These are phyloP conservation scores for Montipora efflorescens DNA, from an alignment of 64 coral and sea anemone species.

Conservation along the genomic window DNA sequence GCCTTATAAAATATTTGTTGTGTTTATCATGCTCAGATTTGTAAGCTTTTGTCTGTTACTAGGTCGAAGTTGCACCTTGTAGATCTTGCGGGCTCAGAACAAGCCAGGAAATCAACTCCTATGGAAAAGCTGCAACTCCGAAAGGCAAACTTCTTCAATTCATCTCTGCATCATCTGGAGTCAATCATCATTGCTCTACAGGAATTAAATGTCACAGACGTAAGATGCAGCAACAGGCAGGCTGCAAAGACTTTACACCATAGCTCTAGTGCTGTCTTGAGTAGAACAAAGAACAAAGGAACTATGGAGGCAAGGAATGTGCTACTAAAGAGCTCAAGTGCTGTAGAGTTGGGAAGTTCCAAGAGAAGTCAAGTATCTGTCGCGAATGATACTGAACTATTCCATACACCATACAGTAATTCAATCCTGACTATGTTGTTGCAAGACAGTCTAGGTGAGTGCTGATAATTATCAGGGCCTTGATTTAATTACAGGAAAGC, in stretches of 20 bases:
- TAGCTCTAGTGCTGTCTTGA: background rate
- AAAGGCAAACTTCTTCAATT: conserved; percentile 35
- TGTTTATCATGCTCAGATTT: background rate
- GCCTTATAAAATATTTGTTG: too few relatives aligned
- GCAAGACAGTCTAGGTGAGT: conserved; percentile 65
- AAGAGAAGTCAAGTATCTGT: background rate
- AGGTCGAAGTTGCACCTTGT: conserved; percentile 71
- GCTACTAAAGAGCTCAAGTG: conserved; percentile 5
- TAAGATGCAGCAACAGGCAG: background rate
- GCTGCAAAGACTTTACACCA: background rate
- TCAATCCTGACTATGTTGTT: conserved; percentile 66
- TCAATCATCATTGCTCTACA: conserved; percentile 60
- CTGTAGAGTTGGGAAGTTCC: conserved; percentile 10
- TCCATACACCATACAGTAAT: conserved; percentile 52
- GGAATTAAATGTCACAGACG: background rate
- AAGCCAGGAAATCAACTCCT: background rate
- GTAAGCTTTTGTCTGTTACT: background rate
- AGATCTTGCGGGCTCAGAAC: conserved; percentile 64
- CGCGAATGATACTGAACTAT: background rate
- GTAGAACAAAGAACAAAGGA: background rate
- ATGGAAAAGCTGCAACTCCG: background rate
- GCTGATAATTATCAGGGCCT: background rate
- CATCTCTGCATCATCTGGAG: conserved; percentile 61
- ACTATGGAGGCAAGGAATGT: background rate
- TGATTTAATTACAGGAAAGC: too few relatives aligned